Percentiles rank a stretch among this genome's conserved stretches.
Conservation (phyloP, 2,888 invertebrate species). For the Beris chalybata region DNA sequence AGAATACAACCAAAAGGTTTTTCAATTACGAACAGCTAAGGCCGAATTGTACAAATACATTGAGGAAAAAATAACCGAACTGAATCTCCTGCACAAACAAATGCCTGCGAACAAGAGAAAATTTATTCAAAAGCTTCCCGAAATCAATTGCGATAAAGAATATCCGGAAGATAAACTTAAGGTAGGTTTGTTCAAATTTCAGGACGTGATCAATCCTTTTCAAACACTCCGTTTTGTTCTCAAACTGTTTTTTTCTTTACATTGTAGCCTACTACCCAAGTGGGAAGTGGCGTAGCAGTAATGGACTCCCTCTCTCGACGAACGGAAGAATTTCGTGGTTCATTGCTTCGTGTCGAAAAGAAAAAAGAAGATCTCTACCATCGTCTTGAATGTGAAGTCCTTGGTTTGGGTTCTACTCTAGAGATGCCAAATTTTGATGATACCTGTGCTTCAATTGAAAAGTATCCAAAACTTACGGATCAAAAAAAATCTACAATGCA, state of each 20-base stretch:
- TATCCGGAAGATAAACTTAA: constrained; percentile 50
- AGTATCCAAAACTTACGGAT: constrained; percentile 1
- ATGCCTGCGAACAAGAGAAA: constrained; percentile 58
- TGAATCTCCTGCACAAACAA: constrained; percentile 62
- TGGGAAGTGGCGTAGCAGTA: constrained; percentile 48
- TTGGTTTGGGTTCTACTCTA: neutral
- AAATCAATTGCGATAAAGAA: constrained; percentile 46
- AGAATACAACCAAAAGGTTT: constrained; percentile 58
- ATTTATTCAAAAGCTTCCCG: constrained; percentile 41
- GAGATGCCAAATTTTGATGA: neutral
- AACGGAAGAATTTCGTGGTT: neutral
- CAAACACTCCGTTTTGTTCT: neutral
- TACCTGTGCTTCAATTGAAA: constrained; percentile 16
- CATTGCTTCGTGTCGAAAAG: constrained; percentile 10
- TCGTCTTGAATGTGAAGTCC: constrained; percentile 18
- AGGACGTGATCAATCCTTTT: neutral
- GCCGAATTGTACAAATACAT: constrained; percentile 53
- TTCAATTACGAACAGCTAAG: constrained; percentile 56
- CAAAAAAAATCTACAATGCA: neutral
- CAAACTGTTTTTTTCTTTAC: no score
- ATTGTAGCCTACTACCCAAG: constrained; percentile 27
- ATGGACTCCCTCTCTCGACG: constrained; percentile 46
- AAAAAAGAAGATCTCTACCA: constrained; percentile 7
- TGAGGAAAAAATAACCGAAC: constrained; percentile 45
- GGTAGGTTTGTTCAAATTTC: constrained; percentile 39